These are phyloP conservation scores for Incurvaria masculella DNA, from an alignment of 2,888 invertebrate species.

Conservation along the genomic window DNA sequence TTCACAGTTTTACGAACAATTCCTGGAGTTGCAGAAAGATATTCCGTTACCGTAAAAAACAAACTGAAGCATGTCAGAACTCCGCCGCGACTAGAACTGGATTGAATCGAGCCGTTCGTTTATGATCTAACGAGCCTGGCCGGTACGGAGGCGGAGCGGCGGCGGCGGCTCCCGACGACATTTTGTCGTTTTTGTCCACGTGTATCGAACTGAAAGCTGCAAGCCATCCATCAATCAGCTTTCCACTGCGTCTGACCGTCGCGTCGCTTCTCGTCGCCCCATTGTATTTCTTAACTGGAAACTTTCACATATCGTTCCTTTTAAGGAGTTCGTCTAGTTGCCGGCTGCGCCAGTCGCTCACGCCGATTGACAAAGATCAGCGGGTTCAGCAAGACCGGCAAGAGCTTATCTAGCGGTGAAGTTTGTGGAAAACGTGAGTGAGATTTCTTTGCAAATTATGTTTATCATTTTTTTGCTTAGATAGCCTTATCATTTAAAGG, in stretches of 20 bases:
- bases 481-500: no score
- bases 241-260: slow-evolving; percentile 20
- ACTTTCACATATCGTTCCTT: slow-evolving; percentile 54
- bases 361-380: not conserved
- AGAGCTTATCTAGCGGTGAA: no score
- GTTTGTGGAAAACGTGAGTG: no score
- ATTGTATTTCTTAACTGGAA: slow-evolving; percentile 52
- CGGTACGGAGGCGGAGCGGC: not conserved
- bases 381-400: not conserved
- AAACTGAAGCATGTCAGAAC: not conserved
- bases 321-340: slow-evolving; percentile 27
- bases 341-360: not conserved
- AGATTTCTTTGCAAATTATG: no score
- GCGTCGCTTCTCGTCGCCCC: slow-evolving; percentile 25
- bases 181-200: not conserved
- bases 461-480: no score
- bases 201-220: not conserved
- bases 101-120: not conserved
- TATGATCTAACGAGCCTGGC: not conserved
- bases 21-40: no score
- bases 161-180: not conserved
- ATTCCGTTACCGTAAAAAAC: not conserved
- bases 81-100: not conserved
- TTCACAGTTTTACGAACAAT: no score
- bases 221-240: slow-evolving; percentile 25